Evolutionary conservation across 2,113 vertebrate species (phyloP).

Genomic region (Vicugna pacos): DNA sequence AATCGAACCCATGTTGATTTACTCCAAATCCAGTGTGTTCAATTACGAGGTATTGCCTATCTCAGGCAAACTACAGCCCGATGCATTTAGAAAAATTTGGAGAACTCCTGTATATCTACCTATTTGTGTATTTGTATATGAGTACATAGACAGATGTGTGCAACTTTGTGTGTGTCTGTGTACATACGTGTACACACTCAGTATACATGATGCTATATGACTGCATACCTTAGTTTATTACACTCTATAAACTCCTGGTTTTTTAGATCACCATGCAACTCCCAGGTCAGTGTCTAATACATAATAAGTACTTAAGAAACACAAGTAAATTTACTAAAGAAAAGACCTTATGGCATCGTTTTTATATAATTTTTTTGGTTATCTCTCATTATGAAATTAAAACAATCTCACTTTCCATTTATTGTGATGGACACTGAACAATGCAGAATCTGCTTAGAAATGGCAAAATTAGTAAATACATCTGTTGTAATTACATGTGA

Average conservation of each 20-base stretch:
- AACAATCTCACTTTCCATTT: neutral
- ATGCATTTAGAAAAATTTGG: neutral
- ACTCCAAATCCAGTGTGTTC: neutral
- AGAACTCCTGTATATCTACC: neutral
- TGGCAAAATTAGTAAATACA: conserved; percentile 25
- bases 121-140: neutral
- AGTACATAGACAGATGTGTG: neutral
- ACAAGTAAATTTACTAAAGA: neutral
- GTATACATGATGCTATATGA: neutral
- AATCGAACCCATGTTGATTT: neutral
- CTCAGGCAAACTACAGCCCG: neutral
- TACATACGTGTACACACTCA: neutral
- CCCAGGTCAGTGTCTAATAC: neutral
- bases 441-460: neutral
- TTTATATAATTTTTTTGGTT: neutral
- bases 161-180: neutral
- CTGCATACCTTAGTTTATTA: neutral
- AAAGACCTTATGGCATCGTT: neutral
- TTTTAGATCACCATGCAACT: neutral
- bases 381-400: conserved; percentile 17
- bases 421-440: neutral
- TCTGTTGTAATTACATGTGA: conserved; percentile 44
- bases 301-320: neutral
- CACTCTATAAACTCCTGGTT: neutral
- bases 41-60: neutral